Conservation (phyloP, 1,140 invertebrate species). For the Octopus sinensis region DNA sequence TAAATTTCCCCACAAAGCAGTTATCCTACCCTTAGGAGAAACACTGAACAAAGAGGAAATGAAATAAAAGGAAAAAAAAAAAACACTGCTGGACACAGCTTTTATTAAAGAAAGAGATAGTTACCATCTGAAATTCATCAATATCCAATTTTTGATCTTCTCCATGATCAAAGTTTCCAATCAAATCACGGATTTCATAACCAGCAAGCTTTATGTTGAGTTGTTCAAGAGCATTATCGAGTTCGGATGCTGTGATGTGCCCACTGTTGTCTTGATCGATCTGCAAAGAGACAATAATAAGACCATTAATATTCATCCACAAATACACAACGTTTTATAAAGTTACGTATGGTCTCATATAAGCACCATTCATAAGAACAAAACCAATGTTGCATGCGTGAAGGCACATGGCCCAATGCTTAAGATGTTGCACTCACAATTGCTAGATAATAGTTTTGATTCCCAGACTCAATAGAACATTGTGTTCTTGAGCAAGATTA, state of each 20-base stretch:
- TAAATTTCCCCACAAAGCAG: no score
- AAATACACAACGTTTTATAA: not conserved
- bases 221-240: slow-evolving; percentile 83
- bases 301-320: not conserved
- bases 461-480: no score
- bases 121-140: not conserved
- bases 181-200: slow-evolving; percentile 77
- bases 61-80: no score
- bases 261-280: slow-evolving; percentile 88
- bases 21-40: no score
- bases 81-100: no score
- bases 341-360: not conserved
- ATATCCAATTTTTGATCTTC: not conserved
- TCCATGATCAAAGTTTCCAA: not conserved
- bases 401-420: not conserved
- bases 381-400: not conserved
- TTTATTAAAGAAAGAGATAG: not conserved
- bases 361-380: not conserved
- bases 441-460: not conserved
- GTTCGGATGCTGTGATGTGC: slow-evolving; percentile 82
- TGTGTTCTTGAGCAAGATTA: no score
- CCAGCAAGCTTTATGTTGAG: slow-evolving; percentile 91
- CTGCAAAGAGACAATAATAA: slow-evolving; percentile 63
- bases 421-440: not conserved
- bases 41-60: no score